Evolutionary conservation across 2,113 vertebrate genomes (phyloP).

Genomic region (Crocuta crocuta): DNA sequence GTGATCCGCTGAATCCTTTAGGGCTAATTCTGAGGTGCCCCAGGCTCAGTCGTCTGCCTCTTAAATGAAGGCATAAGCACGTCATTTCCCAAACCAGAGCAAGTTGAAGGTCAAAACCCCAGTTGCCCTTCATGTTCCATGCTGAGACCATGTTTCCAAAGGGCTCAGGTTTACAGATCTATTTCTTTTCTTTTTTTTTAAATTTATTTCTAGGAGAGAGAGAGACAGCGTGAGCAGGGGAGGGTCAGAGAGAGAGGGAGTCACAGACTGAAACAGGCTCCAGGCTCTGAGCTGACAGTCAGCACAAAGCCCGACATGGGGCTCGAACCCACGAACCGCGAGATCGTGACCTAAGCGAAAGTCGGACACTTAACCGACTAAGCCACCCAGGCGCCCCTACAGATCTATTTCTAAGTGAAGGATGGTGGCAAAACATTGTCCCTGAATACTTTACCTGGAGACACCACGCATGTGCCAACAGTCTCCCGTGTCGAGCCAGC

Average conservation of each 20-base stretch:
- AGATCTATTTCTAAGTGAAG: neutral
- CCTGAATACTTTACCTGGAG: neutral
- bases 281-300: too few species aligned
- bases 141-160: neutral
- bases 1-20: too few species aligned
- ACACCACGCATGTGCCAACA: rapidly evolving
- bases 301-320: too few species aligned
- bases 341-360: too few species aligned
- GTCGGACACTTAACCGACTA: too few species aligned
- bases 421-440: neutral
- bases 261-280: too few species aligned
- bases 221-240: too few species aligned
- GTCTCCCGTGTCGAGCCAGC: rapidly evolving
- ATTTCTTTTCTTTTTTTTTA: neutral
- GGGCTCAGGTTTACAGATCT: neutral
- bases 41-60: neutral
- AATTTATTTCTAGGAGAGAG: too few species aligned
- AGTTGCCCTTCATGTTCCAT: neutral
- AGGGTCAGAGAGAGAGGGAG: too few species aligned
- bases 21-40: neutral
- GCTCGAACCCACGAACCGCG: too few species aligned
- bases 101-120: neutral
- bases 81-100: too few species aligned
- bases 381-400: neutral
- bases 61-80: too few species aligned